Percentiles rank a stretch among this genome's conserved stretches.
Evolutionary conservation across 2,113 vertebrate species (phyloP).

Genomic region (Proterorhinus semilunaris): DNA sequence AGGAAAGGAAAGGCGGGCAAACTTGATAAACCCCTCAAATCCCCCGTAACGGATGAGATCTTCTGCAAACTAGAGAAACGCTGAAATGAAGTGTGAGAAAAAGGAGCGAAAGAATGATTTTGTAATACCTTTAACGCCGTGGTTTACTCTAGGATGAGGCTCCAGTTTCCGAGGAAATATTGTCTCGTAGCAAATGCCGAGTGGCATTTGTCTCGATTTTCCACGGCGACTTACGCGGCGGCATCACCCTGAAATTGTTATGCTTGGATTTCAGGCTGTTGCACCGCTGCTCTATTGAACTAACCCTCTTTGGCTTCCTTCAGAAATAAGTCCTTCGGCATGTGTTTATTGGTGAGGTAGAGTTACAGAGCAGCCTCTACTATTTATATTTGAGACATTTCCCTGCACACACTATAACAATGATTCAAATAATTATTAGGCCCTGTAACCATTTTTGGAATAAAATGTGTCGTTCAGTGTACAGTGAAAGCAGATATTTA

Average conservation of each 20-base stretch:
- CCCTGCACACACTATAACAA: no score
- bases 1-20: constrained; percentile 68
- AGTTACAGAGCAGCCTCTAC: constrained; percentile 16
- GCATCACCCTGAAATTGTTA: constrained; percentile 73
- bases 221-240: constrained; percentile 71
- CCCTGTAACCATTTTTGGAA: no score
- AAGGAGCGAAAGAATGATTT: constrained; percentile 71
- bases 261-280: constrained; percentile 73
- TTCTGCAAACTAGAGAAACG: constrained; percentile 68
- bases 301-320: constrained; percentile 38
- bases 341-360: constrained; percentile 29
- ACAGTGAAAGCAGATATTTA: no score
- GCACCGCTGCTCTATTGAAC: constrained; percentile 22
- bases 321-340: constrained; percentile 35
- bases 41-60: constrained; percentile 69
- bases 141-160: constrained; percentile 78
- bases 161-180: constrained; percentile 76
- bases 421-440: background rate
- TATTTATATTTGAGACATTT: constrained; percentile 28
- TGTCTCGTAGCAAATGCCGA: constrained; percentile 64
- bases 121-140: constrained; percentile 74
- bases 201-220: constrained; percentile 77
- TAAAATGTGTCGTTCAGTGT: no score
- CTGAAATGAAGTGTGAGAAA: constrained; percentile 81
- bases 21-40: constrained; percentile 74